Base-by-base conservation (phyloP, 2,888 invertebrate species). In the Schrankia costaestrigalis region DNA sequence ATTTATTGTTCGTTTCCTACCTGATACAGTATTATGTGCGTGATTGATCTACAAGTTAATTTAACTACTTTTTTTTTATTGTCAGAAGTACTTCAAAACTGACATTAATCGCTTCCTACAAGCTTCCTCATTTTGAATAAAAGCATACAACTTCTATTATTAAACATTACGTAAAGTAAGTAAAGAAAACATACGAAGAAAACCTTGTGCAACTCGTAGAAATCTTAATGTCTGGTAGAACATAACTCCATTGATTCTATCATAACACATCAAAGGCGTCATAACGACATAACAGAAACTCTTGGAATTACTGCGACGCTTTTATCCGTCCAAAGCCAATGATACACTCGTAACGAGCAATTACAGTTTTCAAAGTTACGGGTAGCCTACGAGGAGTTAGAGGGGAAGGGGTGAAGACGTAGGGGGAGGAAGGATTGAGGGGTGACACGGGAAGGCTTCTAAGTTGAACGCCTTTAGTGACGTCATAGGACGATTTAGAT, bases 321-420 rank as follows among this genome's bases (percentile, higher is more conserved):
- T 56, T 51, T 39, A 51, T 37, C 56, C 46, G 26, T 28, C 42
- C 39, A 55, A 46, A 56, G 52, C 56, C 57, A 49, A 60, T 56
- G 54, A 56, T 56, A 59, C 49, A 49, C 31, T 53, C 43, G 46
- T 57, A 60, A 60, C 50, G 61, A 56, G 57, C 61, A 57, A 57
- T 57, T 57, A 60, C 61, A 46, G 57, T 57, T 60, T 41, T 45
- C 45, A 58, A 51, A 56, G 56, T 58, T 45, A 45, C 39, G 51
- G 39, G 32, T 25, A 37, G 38, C 41, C 26, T 42, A 18, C 39
- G 29, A 26, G 24, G 33, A 38, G 28, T 15, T 23, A 28, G 28
- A 23, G 15, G 24, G 26, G n/a, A 10, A 9, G 9, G 1, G 21
- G 2, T n/a, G 21, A n/a, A 4, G 9, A 4, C 11, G 11, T 15